phyloP scores from a whole-genome alignment of 1,140 invertebrate species.

The Potamilus streckersoni region DNA sequence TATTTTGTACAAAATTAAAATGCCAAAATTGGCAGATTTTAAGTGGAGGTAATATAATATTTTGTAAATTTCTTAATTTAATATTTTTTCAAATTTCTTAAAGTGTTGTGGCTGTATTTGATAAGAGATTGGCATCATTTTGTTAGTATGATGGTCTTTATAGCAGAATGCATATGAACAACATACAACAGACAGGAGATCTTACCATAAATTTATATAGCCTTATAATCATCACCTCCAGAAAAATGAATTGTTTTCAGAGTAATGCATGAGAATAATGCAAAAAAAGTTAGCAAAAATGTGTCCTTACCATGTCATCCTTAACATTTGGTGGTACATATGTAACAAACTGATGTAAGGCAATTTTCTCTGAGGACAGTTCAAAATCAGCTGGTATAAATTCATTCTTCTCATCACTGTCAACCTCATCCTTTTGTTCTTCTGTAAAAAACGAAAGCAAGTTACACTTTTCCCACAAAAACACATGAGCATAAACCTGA shows the following conservation, averaged over 20 bases:
- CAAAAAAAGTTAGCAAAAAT: background rate
- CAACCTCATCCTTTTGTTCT: slow-evolving; percentile 45
- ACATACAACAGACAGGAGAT: no score
- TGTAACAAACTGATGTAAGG: slow-evolving; percentile 52
- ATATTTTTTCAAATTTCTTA: no score
- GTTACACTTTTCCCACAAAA: no score
- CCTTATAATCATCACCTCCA: no score
- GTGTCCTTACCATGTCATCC: slow-evolving; percentile 61
- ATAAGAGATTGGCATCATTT: no score
- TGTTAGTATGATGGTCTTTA: no score
- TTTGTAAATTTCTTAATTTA: background rate
- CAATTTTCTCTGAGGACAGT: slow-evolving; percentile 43
- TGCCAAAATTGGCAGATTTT: background rate
- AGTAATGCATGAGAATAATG: background rate
- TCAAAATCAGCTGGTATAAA: slow-evolving; percentile 34
- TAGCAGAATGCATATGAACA: no score
- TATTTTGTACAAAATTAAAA: background rate
- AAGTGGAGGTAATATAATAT: background rate
- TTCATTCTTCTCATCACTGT: slow-evolving; percentile 47
- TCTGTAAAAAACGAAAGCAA: slow-evolving; percentile 17
- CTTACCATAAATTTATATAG: no score
- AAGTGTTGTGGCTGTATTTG: no score
- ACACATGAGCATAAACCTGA: no score
- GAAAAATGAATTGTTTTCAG: no score
- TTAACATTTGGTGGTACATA: slow-evolving; percentile 63